A percentile compares a stretch with the other conserved stretches of the same genome.
Conservation (phyloP, 2,113 vertebrate species). For the Orientallactaga bullata region DNA sequence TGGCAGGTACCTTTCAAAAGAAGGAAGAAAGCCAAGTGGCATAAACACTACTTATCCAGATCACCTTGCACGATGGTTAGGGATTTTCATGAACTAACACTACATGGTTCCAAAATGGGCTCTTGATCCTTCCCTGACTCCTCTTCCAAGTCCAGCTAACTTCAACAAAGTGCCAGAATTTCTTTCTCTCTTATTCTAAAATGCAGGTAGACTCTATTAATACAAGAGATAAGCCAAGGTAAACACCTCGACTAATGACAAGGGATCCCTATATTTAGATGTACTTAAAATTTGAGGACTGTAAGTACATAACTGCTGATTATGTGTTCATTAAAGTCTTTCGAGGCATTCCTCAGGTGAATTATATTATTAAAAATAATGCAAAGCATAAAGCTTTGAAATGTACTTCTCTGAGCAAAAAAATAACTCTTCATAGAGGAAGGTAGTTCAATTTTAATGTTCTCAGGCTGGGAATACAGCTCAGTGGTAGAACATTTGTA, state of each 20-base stretch:
- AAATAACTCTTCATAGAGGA: not conserved
- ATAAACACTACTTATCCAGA: constrained; percentile 12
- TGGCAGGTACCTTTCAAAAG: not conserved
- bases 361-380: constrained; percentile 67
- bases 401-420: not conserved
- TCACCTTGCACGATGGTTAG: not conserved
- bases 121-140: not conserved
- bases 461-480: not conserved
- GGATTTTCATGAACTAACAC: not conserved
- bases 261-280: constrained; percentile 26
- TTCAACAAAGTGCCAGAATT: not conserved
- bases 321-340: constrained; percentile 60
- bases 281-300: constrained; percentile 1
- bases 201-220: constrained; percentile 31
- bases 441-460: not conserved
- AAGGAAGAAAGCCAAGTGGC: not conserved
- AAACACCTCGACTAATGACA: constrained; percentile 50
- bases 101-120: not conserved
- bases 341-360: not conserved
- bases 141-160: not conserved
- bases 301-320: constrained; percentile 31
- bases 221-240: constrained; percentile 48
- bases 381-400: constrained; percentile 54
- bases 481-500: too few relatives aligned
- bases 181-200: constrained; percentile 39